Percentiles rank a stretch among this genome's conserved stretches.
phyloP scores from a whole-genome alignment of 2,113 vertebrate genomes.

The Electrona antarctica region DNA sequence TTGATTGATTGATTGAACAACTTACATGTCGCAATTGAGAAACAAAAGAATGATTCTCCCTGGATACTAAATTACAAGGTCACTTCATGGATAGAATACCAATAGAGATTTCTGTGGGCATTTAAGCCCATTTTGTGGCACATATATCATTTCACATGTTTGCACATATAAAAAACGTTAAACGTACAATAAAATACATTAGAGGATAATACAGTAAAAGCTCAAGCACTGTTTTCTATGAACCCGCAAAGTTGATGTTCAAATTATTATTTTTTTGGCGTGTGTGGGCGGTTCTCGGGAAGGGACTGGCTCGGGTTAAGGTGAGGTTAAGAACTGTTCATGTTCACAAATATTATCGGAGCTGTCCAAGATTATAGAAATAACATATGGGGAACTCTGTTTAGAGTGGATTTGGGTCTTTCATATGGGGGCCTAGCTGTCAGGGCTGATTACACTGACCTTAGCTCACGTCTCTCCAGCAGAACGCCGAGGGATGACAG shows the following conservation, averaged over 20 bases:
- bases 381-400: slow-evolving; percentile 39
- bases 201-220: slow-evolving; percentile 37
- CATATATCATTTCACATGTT: no score
- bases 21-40: no score
- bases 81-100: no score
- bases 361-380: slow-evolving; percentile 15
- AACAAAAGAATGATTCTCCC: no score
- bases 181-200: slow-evolving; percentile 15
- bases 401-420: slow-evolving; percentile 28
- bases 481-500: slow-evolving; percentile 23
- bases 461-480: background rate
- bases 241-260: slow-evolving; percentile 24
- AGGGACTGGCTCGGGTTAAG: slow-evolving; percentile 5
- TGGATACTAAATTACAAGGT: no score
- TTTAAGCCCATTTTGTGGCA: no score
- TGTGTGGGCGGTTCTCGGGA: no score
- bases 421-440: slow-evolving; percentile 13
- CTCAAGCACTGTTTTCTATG: slow-evolving; percentile 35
- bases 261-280: slow-evolving; percentile 35
- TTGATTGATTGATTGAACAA: no score
- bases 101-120: no score
- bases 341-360: slow-evolving; percentile 24
- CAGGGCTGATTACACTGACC: slow-evolving; percentile 17
- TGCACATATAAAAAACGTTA: background rate
- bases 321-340: slow-evolving; percentile 17